A percentile compares a stretch with the other conserved stretches of the same genome.
Evolutionary conservation across 1,140 invertebrate species (phyloP).

Genomic region (Lerema accius): DNA sequence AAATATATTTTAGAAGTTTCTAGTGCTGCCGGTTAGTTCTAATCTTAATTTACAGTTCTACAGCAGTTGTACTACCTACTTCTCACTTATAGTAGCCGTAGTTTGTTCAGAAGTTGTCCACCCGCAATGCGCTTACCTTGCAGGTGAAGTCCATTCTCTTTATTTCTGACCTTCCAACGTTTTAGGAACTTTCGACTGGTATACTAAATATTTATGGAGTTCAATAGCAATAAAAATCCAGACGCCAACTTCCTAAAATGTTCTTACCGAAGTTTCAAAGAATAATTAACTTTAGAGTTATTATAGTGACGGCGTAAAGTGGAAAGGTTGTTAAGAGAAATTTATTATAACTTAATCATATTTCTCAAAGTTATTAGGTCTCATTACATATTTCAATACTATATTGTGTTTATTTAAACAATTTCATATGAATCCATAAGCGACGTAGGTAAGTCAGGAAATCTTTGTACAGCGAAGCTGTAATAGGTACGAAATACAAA

Average conservation of each 20-base stretch:
- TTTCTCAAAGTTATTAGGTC: too few relatives aligned
- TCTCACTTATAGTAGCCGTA: slow-evolving; percentile 17
- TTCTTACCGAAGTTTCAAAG: slow-evolving; percentile 5
- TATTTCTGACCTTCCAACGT: slow-evolving; percentile 12
- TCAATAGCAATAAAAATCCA: slow-evolving; percentile 23
- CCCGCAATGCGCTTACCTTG: slow-evolving; percentile 27
- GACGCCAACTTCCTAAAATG: slow-evolving; percentile 9
- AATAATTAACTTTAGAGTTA: slow-evolving; percentile 19
- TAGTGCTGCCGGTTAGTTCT: slow-evolving; percentile 48
- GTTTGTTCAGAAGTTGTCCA: slow-evolving; percentile 44
- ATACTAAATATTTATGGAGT: slow-evolving; percentile 27
- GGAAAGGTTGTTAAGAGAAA: not conserved
- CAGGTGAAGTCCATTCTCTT: slow-evolving; percentile 24
- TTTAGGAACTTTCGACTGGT: slow-evolving; percentile 39
- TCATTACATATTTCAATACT: too few relatives aligned
- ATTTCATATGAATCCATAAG: too few relatives aligned
- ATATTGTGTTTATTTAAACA: too few relatives aligned
- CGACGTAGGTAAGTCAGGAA: too few relatives aligned
- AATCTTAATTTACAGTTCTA: slow-evolving; percentile 60
- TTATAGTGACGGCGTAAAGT: not conserved
- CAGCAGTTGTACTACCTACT: slow-evolving; percentile 19
- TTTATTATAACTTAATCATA: slow-evolving; percentile 8
- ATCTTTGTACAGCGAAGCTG: too few relatives aligned
- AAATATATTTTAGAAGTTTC: slow-evolving; percentile 50
- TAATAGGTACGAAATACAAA: too few relatives aligned